These are phyloP conservation scores for Acipenser ruthenus DNA, from an alignment of 2,797 vertebrate genomes.

Conservation along the genomic window DNA sequence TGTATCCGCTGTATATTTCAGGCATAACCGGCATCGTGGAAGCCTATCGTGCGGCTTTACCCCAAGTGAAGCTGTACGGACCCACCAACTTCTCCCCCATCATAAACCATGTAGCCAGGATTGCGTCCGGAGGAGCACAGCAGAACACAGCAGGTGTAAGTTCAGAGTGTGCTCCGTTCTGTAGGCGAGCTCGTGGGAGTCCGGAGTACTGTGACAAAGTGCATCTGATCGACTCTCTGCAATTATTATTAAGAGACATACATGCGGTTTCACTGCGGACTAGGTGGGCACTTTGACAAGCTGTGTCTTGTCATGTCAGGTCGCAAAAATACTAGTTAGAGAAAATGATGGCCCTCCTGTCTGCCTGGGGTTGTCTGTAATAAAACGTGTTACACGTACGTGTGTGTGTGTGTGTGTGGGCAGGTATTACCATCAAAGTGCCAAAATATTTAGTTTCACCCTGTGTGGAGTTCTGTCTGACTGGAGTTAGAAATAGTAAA, in stretches of 20 bases:
- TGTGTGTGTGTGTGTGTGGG: slow-evolving; percentile 6
- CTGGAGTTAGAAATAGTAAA: too few relatives aligned
- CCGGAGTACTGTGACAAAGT: too few relatives aligned
- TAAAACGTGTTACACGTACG: too few relatives aligned
- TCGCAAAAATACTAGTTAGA: too few relatives aligned
- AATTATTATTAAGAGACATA: neutral
- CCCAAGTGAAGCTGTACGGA: slow-evolving; percentile 74
- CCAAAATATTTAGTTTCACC: too few relatives aligned
- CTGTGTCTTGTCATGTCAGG: too few relatives aligned
- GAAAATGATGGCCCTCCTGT: neutral
- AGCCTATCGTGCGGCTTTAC: slow-evolving; percentile 71
- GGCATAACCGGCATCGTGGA: slow-evolving; percentile 82
- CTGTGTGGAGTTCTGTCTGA: too few relatives aligned
- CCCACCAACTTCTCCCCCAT: slow-evolving; percentile 93
- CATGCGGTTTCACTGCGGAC: neutral
- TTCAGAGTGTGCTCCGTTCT: neutral
- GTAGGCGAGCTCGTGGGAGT: neutral
- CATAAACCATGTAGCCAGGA: slow-evolving; percentile 75
- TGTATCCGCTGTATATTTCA: slow-evolving; percentile 28
- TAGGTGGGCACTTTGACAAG: neutral
- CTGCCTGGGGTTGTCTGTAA: neutral
- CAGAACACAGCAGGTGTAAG: slow-evolving; percentile 68
- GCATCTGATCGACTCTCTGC: too few relatives aligned
- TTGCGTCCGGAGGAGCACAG: slow-evolving; percentile 59
- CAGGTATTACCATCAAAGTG: too few relatives aligned